Conservation (phyloP, 2,113 vertebrate species). For the Notarius quadriscutis region DNA sequence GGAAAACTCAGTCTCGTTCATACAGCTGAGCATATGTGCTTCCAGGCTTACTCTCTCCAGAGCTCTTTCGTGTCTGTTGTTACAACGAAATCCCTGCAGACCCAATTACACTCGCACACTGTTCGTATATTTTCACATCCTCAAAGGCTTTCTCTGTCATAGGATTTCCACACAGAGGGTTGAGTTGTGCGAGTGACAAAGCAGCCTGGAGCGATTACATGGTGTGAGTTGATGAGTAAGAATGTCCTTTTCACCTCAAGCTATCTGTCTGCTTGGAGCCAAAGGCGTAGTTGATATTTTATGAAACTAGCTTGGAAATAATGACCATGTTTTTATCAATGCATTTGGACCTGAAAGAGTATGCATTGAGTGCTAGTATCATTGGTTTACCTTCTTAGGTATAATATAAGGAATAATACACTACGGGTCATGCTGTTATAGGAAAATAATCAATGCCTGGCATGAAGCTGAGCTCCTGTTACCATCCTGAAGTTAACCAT, state of each 20-base stretch:
- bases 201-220: constrained; percentile 30
- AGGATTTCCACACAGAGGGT: constrained; percentile 5
- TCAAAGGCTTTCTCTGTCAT: constrained; percentile 11
- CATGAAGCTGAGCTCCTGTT: too few relatives aligned
- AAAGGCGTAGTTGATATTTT: neutral
- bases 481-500: too few relatives aligned
- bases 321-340: neutral
- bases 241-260: constrained; percentile 62
- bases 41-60: neutral
- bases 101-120: constrained; percentile 25
- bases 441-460: neutral
- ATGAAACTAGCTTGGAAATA: neutral
- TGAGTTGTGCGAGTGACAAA: constrained; percentile 23
- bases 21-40: neutral
- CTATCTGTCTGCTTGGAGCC: constrained; percentile 64
- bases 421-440: neutral
- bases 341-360: neutral
- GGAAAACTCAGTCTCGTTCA: neutral
- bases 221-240: constrained; percentile 61
- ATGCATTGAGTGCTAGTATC: neutral
- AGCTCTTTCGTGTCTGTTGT: neutral
- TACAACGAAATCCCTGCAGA: constrained; percentile 1
- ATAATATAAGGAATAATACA: constrained; percentile 2
- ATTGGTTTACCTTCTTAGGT: neutral
- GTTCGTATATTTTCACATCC: constrained; percentile 9